These are phyloP conservation scores for Acleris literana DNA, from an alignment of 2,888 invertebrate species.

Conservation along the genomic window DNA sequence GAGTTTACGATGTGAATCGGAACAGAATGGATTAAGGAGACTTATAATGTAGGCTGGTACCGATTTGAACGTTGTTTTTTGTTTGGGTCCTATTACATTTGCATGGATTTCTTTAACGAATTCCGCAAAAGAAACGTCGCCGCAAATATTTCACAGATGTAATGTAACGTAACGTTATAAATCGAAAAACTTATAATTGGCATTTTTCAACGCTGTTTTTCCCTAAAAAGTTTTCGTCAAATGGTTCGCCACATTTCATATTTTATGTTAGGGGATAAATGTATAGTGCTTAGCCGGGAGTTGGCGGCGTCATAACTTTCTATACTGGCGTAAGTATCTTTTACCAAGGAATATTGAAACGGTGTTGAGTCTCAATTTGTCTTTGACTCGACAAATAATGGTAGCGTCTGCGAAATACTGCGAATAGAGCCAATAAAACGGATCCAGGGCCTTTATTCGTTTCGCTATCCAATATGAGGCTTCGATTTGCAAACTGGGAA, in stretches of 20 bases:
- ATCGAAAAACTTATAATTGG: constrained; percentile 36
- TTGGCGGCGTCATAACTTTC: constrained; percentile 14
- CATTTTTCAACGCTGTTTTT: constrained; percentile 24
- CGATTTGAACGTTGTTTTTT: constrained; percentile 17
- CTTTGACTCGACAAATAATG: constrained; percentile 36
- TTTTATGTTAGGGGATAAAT: background rate
- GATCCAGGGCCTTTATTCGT: constrained; percentile 26
- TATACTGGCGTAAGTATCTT: constrained; percentile 18
- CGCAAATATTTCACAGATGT: constrained; percentile 31
- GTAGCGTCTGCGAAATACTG: constrained; percentile 22
- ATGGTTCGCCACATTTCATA: background rate
- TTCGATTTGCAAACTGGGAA: constrained; percentile 30
- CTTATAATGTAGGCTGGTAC: constrained; percentile 34
- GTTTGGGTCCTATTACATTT: constrained; percentile 15
- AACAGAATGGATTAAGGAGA: constrained; percentile 40
- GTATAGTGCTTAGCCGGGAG: background rate
- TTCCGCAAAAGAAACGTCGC: constrained; percentile 15
- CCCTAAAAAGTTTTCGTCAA: background rate
- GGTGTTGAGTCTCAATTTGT: constrained; percentile 36
- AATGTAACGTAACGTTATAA: constrained; percentile 31
- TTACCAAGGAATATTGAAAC: constrained; percentile 28
- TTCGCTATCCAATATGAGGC: constrained; percentile 29
- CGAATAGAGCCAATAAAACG: constrained; percentile 32
- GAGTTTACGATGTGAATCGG: constrained; percentile 45
- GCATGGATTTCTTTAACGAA: constrained; percentile 28